A percentile compares a stretch with the other conserved stretches of the same genome.
Conservation (phyloP, 2,797 vertebrate species). For the Apodemus agrarius region DNA sequence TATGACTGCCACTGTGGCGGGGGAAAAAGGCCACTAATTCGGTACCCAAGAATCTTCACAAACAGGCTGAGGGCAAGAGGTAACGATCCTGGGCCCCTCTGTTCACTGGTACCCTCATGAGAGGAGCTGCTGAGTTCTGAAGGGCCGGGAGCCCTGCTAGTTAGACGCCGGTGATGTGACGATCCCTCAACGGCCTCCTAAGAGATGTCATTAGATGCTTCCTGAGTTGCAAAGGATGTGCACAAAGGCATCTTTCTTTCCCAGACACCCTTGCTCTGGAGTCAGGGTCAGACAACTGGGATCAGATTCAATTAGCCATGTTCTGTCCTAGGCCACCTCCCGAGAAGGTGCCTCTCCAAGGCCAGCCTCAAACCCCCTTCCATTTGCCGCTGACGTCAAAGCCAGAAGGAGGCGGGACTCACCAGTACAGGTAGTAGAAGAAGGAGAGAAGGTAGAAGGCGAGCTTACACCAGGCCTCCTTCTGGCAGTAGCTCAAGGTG, state of each 20-base stretch:
- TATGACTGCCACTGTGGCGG: accelerated
- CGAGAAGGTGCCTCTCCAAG: neutral
- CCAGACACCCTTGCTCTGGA: neutral
- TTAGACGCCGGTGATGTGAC: neutral
- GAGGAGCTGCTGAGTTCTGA: neutral
- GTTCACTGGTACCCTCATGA: neutral
- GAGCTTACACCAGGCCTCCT: conserved; percentile 99
- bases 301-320: neutral
- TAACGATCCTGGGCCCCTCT: accelerated
- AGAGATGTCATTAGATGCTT: neutral
- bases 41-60: neutral
- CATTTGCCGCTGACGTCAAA: neutral
- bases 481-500: conserved; percentile 97
- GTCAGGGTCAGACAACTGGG: neutral
- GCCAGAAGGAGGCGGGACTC: conserved; percentile 78
- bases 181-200: accelerated
- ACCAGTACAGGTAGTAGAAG: conserved; percentile 99
- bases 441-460: conserved; percentile 98
- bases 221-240: accelerated
- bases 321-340: too few relatives aligned
- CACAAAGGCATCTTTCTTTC: neutral
- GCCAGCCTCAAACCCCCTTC: neutral
- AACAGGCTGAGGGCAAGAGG: neutral
- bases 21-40: neutral
- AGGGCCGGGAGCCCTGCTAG: neutral